These are phyloP conservation scores for Apantesis nais DNA, from an alignment of 2,888 invertebrate species.

Conservation along the genomic window DNA sequence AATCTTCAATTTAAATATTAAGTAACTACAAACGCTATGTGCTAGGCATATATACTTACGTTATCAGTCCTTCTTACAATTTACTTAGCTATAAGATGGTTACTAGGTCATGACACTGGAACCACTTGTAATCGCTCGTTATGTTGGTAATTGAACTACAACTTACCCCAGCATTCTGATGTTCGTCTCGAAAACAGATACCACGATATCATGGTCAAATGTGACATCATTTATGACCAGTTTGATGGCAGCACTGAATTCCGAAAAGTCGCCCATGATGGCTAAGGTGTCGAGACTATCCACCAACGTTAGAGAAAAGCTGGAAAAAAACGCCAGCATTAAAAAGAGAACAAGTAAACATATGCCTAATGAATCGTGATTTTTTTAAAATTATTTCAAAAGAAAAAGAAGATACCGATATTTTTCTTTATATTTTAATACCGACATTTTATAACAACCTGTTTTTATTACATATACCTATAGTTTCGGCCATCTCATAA, in stretches of 20 bases:
- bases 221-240: slow-evolving; percentile 94
- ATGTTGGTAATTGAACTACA: background rate
- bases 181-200: slow-evolving; percentile 99
- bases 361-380: background rate
- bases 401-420: too few species aligned
- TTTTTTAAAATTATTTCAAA: too few species aligned
- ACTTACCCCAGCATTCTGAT: slow-evolving; percentile 97
- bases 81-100: background rate
- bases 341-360: background rate
- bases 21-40: too few species aligned
- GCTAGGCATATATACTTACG: background rate
- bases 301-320: slow-evolving; percentile 97
- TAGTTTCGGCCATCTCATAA: too few species aligned
- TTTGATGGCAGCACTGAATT: slow-evolving; percentile 96
- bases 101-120: background rate
- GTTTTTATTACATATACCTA: too few species aligned
- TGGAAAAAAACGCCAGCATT: slow-evolving; percentile 78
- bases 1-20: background rate
- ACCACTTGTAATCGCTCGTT: background rate
- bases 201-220: slow-evolving; percentile 97
- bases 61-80: background rate
- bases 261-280: slow-evolving; percentile 94
- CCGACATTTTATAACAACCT: too few species aligned
- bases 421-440: too few species aligned
- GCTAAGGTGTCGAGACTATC: slow-evolving; percentile 97